Percentiles rank a stretch among this genome's conserved stretches.
Conservation (phyloP, 2,797 vertebrate species). For the Sus cebifrons region DNA sequence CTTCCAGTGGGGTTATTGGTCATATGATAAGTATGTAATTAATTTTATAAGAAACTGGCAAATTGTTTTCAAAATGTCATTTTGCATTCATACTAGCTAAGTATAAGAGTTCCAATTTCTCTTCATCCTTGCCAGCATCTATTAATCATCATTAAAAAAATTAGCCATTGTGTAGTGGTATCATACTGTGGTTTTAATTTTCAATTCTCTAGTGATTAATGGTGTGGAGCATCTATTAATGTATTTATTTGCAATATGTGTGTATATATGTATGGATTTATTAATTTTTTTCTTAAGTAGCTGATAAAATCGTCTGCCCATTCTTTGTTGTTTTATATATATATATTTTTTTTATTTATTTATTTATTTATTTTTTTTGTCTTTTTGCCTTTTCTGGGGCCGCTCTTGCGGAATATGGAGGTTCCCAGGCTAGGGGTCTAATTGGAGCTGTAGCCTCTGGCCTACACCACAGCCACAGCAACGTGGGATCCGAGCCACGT, state of each 20-base stretch:
- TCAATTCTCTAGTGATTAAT: background rate
- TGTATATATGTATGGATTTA: too few relatives aligned
- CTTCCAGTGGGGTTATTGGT: background rate
- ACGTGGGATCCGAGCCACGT: too few relatives aligned
- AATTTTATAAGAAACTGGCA: conserved; percentile 13
- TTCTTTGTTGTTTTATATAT: background rate
- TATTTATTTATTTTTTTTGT: too few relatives aligned
- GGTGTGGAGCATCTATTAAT: background rate
- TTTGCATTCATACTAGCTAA: background rate
- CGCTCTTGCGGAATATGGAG: too few relatives aligned
- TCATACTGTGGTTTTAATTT: background rate
- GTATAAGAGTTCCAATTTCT: background rate
- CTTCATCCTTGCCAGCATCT: background rate
- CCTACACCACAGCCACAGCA: too few relatives aligned
- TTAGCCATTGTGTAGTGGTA: background rate
- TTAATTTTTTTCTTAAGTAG: background rate
- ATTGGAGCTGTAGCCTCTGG: too few relatives aligned
- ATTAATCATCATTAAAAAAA: background rate
- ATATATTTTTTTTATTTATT: too few relatives aligned
- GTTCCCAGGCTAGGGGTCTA: too few relatives aligned
- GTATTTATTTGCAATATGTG: background rate
- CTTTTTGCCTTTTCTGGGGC: too few relatives aligned
- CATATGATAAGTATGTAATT: background rate
- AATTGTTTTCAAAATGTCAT: background rate
- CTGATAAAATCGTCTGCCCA: background rate